A percentile compares a stretch with the other conserved stretches of the same genome.
These are phyloP conservation scores for Garrulus glandarius DNA, from an alignment of 2,797 vertebrate genomes.

Conservation along the genomic window DNA sequence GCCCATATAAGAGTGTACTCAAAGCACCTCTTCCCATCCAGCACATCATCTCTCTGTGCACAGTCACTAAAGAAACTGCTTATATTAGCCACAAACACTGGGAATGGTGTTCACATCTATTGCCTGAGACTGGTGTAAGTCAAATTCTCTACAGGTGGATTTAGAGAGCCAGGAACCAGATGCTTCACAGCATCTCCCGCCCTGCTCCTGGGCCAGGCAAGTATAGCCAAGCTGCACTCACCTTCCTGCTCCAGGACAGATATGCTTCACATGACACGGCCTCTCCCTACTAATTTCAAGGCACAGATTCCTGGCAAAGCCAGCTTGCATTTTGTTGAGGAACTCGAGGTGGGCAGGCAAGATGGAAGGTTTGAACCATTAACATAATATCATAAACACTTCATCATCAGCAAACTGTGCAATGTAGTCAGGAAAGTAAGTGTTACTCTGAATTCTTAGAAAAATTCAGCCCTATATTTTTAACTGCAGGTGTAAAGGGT, in stretches of 20 bases:
- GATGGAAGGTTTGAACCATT: neutral
- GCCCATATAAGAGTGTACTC: neutral
- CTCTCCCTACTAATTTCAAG: rapidly evolving
- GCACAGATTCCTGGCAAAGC: neutral
- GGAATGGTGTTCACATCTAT: neutral
- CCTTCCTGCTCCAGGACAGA: neutral
- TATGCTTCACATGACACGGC: rapidly evolving
- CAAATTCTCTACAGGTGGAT: neutral
- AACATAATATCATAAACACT: neutral
- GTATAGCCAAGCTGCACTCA: neutral
- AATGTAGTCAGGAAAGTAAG: neutral
- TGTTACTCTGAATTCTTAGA: neutral
- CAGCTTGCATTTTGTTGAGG: neutral
- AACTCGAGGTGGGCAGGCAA: neutral
- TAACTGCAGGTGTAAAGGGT: neutral
- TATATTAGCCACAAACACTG: neutral
- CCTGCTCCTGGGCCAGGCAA: neutral
- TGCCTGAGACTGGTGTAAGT: neutral
- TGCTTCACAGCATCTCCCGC: neutral
- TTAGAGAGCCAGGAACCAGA: neutral
- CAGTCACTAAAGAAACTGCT: neutral
- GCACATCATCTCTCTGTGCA: neutral
- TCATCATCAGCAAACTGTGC: neutral
- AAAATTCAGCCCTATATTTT: neutral
- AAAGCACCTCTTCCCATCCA: neutral